phyloP scores from a whole-genome alignment of 2,888 invertebrate genomes.

The Philereme transversata region DNA sequence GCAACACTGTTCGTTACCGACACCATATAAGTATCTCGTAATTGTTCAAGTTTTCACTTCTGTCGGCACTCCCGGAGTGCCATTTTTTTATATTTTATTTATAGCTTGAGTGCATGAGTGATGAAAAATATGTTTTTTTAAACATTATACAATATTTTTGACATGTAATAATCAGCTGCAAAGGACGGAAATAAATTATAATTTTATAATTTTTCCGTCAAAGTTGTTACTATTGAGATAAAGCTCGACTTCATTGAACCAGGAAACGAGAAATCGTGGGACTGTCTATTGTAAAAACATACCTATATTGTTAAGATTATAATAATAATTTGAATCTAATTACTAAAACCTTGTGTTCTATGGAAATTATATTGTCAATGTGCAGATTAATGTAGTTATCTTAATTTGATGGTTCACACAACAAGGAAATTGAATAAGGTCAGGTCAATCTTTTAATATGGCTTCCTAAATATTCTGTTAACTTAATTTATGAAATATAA shows the following conservation, averaged over 20 bases:
- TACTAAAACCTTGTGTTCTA: slow-evolving; percentile 27
- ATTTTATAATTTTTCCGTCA: slow-evolving; percentile 30
- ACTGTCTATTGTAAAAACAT: slow-evolving; percentile 43
- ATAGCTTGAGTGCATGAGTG: too few relatives aligned
- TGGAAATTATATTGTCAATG: slow-evolving; percentile 25
- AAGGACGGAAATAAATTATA: slow-evolving; percentile 26
- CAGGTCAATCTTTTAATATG: slow-evolving; percentile 6
- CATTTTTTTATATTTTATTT: too few relatives aligned
- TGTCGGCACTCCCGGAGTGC: too few relatives aligned
- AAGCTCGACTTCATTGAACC: slow-evolving; percentile 51
- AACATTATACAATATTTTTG: too few relatives aligned
- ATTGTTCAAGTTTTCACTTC: too few relatives aligned
- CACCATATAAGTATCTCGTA: too few relatives aligned
- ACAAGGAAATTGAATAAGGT: slow-evolving; percentile 16
- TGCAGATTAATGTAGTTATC: slow-evolving; percentile 3
- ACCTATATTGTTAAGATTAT: slow-evolving; percentile 29
- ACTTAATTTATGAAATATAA: too few relatives aligned
- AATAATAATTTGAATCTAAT: slow-evolving; percentile 26
- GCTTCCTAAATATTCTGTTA: too few relatives aligned
- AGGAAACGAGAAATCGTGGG: slow-evolving; percentile 68
- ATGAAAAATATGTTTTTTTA: too few relatives aligned
- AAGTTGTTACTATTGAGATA: slow-evolving; percentile 52
- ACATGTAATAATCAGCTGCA: slow-evolving; percentile 18
- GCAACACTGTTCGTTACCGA: too few relatives aligned
- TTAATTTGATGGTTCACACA: slow-evolving; percentile 14